Base-by-base conservation (phyloP, 2,888 invertebrate genomes). In the Gortyna flavago region DNA sequence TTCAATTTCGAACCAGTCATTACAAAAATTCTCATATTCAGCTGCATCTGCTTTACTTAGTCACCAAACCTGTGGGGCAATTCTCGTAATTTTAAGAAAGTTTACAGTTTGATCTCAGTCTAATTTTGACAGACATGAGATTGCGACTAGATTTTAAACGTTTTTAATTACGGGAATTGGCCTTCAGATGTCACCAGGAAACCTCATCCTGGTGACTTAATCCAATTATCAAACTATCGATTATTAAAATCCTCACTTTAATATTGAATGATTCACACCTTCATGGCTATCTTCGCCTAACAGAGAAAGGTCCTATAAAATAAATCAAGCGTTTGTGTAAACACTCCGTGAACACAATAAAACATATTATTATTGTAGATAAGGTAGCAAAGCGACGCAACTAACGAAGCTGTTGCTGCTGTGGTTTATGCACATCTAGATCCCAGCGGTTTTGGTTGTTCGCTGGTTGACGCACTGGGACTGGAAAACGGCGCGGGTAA, bases 321-420 rank as follows among this genome's bases (percentile, higher is more conserved):
- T 77, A 83, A 81, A 80, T 85, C 77, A 68, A 64, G 59, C 68
- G 75, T 76, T 87, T 80, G 80, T 77, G 81, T 83, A 82, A 87
- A 81, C 80, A 71, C 38, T 72, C 64, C 1, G 21, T 41, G 54
- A 69, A 79, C 69, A 85, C 79, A 85, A 87, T 88, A 87, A 82
- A 80, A 75, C 79, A 84, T 79, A 82, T 68, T 79, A 76, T 59
- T 87, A 79, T 79, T 67, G 51, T 38, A 73, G 74, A 83, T 85
- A 88, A 81, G 35, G 70, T 38, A 29, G 69, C 59, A 71, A 75
- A 81, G 84, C 77, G 79, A 79, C 85, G 65, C 64, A 77, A 71
- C 87, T 85, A 89, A 87, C 88, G 85, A 84, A 86, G 82, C 73
- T 80, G 85, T 70, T 83, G n/a, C n/a, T n/a, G n/a, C n/a, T n/a